Percentiles rank a stretch among this genome's conserved stretches.
These are phyloP conservation scores for Carcinoscorpius rotundicauda DNA, from an alignment of 1,140 invertebrate genomes.

Conservation along the genomic window DNA sequence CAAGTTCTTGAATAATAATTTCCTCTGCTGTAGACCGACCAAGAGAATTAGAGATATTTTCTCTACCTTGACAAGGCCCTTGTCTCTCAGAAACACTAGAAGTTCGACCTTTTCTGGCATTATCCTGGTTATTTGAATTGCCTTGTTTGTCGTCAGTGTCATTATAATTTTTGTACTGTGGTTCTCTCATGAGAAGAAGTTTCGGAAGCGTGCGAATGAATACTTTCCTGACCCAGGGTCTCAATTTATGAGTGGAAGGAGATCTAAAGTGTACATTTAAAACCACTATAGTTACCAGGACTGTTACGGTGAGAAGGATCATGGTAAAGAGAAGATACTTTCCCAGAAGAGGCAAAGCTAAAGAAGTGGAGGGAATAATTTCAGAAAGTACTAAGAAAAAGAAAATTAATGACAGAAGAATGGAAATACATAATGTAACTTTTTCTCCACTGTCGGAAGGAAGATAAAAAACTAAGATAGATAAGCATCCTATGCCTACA, in stretches of 20 bases:
- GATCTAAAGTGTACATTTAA: conserved; percentile 97
- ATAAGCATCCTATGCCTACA: conserved; percentile 90
- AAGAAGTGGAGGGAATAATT: conserved; percentile 94
- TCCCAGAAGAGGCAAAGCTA: conserved; percentile 87
- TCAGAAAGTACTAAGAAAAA: conserved; percentile 94
- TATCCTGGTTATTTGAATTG: background rate
- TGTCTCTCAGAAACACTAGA: too few relatives aligned
- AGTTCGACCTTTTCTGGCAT: too few relatives aligned
- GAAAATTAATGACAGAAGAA: conserved; percentile 93
- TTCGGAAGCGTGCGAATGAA: conserved; percentile 77
- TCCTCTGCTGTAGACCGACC: background rate
- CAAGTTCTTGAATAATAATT: conserved; percentile 4
- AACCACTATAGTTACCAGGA: conserved; percentile 93
- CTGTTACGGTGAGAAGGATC: conserved; percentile 94
- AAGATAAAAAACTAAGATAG: conserved; percentile 96
- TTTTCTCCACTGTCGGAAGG: conserved; percentile 97
- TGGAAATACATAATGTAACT: conserved; percentile 92
- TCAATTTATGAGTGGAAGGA: conserved; percentile 89
- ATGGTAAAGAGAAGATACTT: conserved; percentile 96
- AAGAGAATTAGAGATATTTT: too few relatives aligned
- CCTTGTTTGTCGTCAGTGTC: conserved; percentile 4
- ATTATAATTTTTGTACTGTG: conserved; percentile 16
- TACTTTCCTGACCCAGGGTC: conserved; percentile 56
- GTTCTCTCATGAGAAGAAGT: conserved; percentile 55
- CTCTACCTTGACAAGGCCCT: too few relatives aligned